A percentile compares a stretch with the other conserved stretches of the same genome.
Conservation (phyloP, 1,140 invertebrate genomes). For the Diorhabda elongata region DNA sequence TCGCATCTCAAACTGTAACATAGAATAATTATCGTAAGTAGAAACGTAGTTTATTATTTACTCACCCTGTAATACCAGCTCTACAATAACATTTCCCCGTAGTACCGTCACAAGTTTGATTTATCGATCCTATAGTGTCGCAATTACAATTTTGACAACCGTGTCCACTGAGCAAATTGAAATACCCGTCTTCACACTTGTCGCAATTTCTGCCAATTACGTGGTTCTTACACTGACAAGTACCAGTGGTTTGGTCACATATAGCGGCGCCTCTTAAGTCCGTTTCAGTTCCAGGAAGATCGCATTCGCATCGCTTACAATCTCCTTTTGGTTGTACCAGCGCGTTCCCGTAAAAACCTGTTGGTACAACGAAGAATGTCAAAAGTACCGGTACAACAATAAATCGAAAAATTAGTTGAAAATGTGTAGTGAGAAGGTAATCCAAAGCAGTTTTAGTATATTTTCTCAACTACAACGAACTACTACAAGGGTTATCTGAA, state of each 20-base stretch:
- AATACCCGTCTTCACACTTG: constrained; percentile 80
- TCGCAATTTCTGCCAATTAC: constrained; percentile 88
- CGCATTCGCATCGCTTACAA: constrained; percentile 84
- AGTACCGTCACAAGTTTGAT: constrained; percentile 72
- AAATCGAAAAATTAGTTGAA: too few species aligned
- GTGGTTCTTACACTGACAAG: constrained; percentile 82
- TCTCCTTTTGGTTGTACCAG: constrained; percentile 83
- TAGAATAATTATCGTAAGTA: background rate
- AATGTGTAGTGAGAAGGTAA: too few species aligned
- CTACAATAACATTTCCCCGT: constrained; percentile 86
- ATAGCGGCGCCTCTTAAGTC: constrained; percentile 62
- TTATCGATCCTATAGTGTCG: constrained; percentile 78
- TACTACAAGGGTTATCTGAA: too few species aligned
- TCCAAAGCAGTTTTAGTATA: too few species aligned
- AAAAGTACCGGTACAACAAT: background rate
- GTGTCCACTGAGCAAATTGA: constrained; percentile 74
- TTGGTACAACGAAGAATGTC: constrained; percentile 15
- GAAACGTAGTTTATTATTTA: background rate
- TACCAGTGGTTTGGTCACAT: constrained; percentile 77
- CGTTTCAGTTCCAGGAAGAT: constrained; percentile 71
- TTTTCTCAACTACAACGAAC: too few species aligned
- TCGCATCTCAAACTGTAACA: constrained; percentile 67
- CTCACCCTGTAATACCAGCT: constrained; percentile 75
- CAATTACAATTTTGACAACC: constrained; percentile 85
- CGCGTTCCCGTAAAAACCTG: constrained; percentile 83